Conservation (phyloP, 2,113 vertebrate genomes). For the chimpanzee (Pan troglodytes) region NHGRI_mPanTro3-v2.1_pri NC_072410.2:69426501-69427000, state of each 20-base stretch:
- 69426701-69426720: slow-evolving; percentile 53
- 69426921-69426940: slow-evolving; percentile 55
- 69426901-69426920: slow-evolving; percentile 57
- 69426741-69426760: slow-evolving; percentile 62
- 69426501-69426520: neutral
- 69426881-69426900: slow-evolving; percentile 29
- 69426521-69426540: neutral
- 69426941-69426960: slow-evolving; percentile 24
- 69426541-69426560: slow-evolving; percentile 22
- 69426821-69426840: neutral
- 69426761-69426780: slow-evolving; percentile 61
- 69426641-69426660: slow-evolving; percentile 35
- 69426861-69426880: slow-evolving; percentile 32
- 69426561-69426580: neutral
- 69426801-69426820: neutral
- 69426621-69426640: slow-evolving; percentile 54
- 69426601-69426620: slow-evolving; percentile 15
- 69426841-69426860: neutral
- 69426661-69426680: slow-evolving; percentile 59
- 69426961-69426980: slow-evolving; percentile 35
- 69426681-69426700: neutral
- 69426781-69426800: slow-evolving; percentile 43
- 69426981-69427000: neutral
- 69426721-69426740: slow-evolving; percentile 64
- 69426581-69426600: neutral